A percentile compares a stretch with the other conserved stretches of the same genome.
These are phyloP conservation scores for Mormoops blainvillei DNA, from an alignment of 2,113 vertebrate genomes.

Conservation along the genomic window DNA sequence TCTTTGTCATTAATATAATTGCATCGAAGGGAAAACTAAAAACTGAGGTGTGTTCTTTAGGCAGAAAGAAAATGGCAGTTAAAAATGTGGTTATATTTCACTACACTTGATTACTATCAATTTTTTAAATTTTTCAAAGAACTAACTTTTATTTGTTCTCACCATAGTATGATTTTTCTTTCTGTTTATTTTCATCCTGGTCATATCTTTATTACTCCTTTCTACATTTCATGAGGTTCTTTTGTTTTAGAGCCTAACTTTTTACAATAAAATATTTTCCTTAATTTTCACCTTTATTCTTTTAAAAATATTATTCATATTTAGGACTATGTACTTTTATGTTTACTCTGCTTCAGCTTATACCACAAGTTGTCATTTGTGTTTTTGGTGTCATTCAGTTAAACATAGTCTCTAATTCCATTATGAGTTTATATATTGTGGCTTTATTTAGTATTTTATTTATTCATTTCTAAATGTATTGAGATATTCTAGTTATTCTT, in stretches of 20 bases:
- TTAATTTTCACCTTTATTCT: background rate
- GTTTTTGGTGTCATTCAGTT: background rate
- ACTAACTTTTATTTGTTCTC: background rate
- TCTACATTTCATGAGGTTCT: background rate
- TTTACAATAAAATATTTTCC: background rate
- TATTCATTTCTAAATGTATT: background rate
- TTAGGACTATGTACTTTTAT: background rate
- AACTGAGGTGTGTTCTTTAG: background rate
- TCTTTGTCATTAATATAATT: background rate
- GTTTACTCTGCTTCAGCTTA: background rate
- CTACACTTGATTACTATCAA: background rate
- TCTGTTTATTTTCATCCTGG: background rate
- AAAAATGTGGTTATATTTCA: background rate
- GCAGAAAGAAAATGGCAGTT: background rate
- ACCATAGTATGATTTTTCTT: background rate
- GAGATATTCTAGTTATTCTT: background rate
- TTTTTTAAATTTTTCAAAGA: background rate
- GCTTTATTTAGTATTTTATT: background rate
- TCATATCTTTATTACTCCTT: background rate
- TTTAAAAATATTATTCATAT: background rate
- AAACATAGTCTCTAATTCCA: background rate
- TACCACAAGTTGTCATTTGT: background rate
- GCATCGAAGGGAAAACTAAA: background rate
- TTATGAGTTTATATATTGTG: background rate
- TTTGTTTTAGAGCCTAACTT: background rate